phyloP scores from a whole-genome alignment of 2,888 invertebrate species.

The Dryadula phaetusa region DNA sequence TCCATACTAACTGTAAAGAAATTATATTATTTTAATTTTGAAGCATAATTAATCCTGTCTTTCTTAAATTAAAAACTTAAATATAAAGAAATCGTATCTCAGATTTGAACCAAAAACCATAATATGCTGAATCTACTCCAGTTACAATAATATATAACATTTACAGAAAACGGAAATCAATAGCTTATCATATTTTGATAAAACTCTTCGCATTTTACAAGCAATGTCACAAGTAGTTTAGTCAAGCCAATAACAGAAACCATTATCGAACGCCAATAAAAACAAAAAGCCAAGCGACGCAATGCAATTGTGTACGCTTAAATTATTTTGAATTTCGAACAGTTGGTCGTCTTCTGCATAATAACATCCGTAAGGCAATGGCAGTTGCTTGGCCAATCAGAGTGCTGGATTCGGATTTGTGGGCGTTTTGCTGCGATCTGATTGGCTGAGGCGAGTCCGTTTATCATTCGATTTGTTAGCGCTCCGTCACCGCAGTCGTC shows the following conservation, averaged over 20 bases:
- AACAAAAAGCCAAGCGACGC: constrained; percentile 27
- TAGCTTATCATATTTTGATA: constrained; percentile 25
- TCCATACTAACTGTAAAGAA: too few relatives aligned
- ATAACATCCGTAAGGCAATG: constrained; percentile 83
- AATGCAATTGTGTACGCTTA: constrained; percentile 69
- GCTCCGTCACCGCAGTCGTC: constrained; percentile 78
- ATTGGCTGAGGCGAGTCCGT: constrained; percentile 73
- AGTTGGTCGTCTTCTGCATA: constrained; percentile 82
- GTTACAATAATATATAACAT: neutral
- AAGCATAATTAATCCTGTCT: too few relatives aligned
- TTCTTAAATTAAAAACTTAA: neutral
- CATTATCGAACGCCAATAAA: constrained; percentile 23
- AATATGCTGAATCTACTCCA: neutral
- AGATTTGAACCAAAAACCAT: neutral
- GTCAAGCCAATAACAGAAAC: constrained; percentile 22
- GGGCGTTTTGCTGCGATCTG: constrained; percentile 71
- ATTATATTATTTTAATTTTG: too few relatives aligned
- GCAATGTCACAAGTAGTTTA: constrained; percentile 8
- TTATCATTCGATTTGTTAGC: constrained; percentile 82
- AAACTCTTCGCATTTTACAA: neutral
- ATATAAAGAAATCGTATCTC: neutral
- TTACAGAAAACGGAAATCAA: neutral
- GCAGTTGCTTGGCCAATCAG: constrained; percentile 82
- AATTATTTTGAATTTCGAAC: constrained; percentile 76
- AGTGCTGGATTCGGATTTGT: constrained; percentile 69